Evolutionary conservation across 1,140 invertebrate species (phyloP).

Genomic region (Batillaria attramentaria): DNA sequence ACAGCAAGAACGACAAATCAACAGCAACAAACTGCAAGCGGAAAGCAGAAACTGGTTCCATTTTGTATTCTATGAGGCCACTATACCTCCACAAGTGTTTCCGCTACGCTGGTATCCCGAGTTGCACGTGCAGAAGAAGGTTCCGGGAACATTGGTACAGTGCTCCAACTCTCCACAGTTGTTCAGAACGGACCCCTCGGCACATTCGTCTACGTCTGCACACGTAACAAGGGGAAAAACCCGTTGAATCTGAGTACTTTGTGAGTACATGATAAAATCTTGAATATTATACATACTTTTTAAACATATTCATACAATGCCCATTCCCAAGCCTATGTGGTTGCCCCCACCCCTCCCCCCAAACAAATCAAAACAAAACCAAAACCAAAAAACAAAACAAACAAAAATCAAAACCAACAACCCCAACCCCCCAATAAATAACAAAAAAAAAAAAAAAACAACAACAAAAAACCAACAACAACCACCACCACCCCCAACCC

Average conservation of each 20-base stretch:
- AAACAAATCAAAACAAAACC: too few relatives aligned
- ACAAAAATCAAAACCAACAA: not conserved
- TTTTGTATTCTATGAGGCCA: too few relatives aligned
- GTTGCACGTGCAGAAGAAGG: conserved; percentile 10
- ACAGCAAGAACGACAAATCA: too few relatives aligned
- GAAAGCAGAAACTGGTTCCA: too few relatives aligned
- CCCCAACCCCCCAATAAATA: too few relatives aligned
- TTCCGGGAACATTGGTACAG: conserved; percentile 23
- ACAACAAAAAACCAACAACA: too few relatives aligned
- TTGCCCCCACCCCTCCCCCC: too few relatives aligned
- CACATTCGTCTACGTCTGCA: not conserved
- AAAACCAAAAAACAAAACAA: not conserved
- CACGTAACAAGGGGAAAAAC: too few relatives aligned
- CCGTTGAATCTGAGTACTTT: not conserved
- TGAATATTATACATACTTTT: not conserved
- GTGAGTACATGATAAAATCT: not conserved
- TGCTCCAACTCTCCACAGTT: not conserved
- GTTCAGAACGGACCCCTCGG: not conserved
- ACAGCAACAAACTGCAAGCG: too few relatives aligned
- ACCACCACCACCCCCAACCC: too few relatives aligned
- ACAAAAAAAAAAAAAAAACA: too few relatives aligned
- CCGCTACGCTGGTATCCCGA: not conserved
- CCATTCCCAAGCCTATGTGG: too few relatives aligned
- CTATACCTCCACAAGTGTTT: not conserved
- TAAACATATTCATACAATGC: not conserved